Evolutionary conservation across 2,113 vertebrate species (phyloP).

Genomic region (Mesoclemmys tuberculata): DNA sequence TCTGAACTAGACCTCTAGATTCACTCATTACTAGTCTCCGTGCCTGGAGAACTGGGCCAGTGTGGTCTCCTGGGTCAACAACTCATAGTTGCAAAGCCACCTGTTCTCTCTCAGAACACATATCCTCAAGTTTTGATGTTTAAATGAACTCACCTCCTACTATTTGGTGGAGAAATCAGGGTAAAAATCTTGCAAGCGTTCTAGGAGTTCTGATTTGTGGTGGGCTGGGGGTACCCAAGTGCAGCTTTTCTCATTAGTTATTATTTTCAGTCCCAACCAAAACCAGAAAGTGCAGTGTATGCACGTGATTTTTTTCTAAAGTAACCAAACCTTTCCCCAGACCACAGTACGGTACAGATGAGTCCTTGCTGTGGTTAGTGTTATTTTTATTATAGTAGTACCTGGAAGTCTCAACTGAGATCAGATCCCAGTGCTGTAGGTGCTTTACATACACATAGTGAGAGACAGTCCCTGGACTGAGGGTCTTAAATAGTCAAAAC

Average conservation of each 20-base stretch:
- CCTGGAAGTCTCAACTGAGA: fast-evolving
- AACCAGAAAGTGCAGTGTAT: fast-evolving
- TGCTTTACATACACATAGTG: not conserved
- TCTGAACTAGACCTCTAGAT: not conserved
- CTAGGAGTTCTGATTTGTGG: not conserved
- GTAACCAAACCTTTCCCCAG: not conserved
- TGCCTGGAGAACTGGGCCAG: not conserved
- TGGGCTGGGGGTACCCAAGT: fast-evolving
- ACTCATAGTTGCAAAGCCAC: not conserved
- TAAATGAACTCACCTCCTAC: fast-evolving
- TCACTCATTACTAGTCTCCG: not conserved
- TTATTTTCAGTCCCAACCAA: not conserved
- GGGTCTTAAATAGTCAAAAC: not conserved
- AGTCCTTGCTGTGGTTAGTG: not conserved
- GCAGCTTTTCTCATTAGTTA: not conserved
- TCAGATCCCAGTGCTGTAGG: not conserved
- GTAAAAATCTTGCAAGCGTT: not conserved
- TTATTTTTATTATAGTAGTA: not conserved
- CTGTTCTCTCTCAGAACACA: fast-evolving
- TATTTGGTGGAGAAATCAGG: not conserved
- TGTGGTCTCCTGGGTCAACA: not conserved
- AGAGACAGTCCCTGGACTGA: not conserved
- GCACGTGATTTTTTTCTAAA: not conserved
- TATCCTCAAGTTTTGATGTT: not conserved
- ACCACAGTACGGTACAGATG: not conserved